A percentile compares a stretch with the other conserved stretches of the same genome.
Conservation (phyloP, 2,113 vertebrate species). For the Oncorhynchus tshawytscha region DNA sequence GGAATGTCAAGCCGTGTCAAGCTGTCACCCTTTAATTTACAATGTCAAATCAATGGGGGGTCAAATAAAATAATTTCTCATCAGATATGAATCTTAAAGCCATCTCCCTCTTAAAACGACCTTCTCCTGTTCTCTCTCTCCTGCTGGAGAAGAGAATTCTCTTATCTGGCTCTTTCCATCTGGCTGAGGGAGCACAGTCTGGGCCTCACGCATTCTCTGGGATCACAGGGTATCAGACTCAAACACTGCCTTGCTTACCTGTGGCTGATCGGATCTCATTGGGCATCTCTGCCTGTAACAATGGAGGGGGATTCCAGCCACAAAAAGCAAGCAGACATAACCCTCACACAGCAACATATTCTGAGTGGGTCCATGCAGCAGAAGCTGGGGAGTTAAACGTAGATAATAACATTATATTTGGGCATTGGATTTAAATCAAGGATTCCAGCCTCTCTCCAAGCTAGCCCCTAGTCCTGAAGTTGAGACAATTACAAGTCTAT, state of each 20-base stretch:
- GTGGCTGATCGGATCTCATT: too few relatives aligned
- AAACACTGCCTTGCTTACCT: background rate
- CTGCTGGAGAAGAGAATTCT: conserved; percentile 15
- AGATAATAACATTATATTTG: too few relatives aligned
- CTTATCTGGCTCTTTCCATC: conserved; percentile 41
- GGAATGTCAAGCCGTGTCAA: background rate
- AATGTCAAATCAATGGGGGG: conserved; percentile 49
- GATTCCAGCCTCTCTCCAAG: background rate
- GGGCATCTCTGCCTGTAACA: too few relatives aligned
- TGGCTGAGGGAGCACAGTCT: conserved; percentile 17
- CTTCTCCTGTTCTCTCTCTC: conserved; percentile 4
- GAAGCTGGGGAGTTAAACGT: too few relatives aligned
- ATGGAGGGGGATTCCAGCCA: too few relatives aligned
- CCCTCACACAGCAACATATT: too few relatives aligned
- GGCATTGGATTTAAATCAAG: too few relatives aligned
- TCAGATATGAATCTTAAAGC: conserved; percentile 48
- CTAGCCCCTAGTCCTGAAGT: background rate
- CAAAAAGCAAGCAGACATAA: too few relatives aligned
- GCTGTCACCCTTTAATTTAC: conserved; percentile 30
- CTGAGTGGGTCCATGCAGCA: too few relatives aligned
- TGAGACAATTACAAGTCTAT: background rate
- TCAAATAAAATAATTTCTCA: conserved; percentile 67
- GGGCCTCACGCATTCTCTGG: conserved; percentile 3
- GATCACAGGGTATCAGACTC: background rate
- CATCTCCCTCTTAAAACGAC: conserved; percentile 28